Percentiles rank a stretch among this genome's conserved stretches.
Evolutionary conservation across 2,797 vertebrate genomes (phyloP).

Genomic region (Strix occidentalis): DNA sequence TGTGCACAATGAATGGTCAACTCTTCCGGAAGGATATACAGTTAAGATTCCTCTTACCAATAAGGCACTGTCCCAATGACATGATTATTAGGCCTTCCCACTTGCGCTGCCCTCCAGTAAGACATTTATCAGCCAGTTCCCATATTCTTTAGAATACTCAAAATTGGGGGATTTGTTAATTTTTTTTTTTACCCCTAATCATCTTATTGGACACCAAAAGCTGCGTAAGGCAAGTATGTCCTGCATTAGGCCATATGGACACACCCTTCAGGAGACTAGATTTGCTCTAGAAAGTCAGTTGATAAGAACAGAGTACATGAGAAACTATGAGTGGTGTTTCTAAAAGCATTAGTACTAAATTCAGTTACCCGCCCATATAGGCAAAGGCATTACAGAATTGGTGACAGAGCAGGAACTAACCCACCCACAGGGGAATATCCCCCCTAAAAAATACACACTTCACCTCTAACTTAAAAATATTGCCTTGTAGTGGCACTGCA

Average conservation of each 20-base stretch:
- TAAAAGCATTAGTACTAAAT: neutral
- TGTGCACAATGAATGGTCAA: fast-evolving
- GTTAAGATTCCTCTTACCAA: neutral
- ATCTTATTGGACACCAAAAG: neutral
- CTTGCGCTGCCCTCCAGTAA: neutral
- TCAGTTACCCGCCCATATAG: neutral
- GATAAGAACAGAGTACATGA: neutral
- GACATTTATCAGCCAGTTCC: neutral
- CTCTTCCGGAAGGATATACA: neutral
- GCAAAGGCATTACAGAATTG: neutral
- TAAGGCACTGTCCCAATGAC: neutral
- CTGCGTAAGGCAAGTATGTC: neutral
- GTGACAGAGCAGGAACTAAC: neutral
- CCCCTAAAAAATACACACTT: neutral
- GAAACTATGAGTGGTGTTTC: neutral
- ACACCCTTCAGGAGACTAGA: neutral
- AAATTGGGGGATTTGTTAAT: neutral
- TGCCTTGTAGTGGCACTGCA: neutral
- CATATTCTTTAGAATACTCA: neutral
- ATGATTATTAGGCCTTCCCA: neutral
- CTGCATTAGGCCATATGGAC: neutral
- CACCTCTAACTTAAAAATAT: neutral
- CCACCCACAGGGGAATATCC: neutral
- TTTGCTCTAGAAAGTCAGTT: neutral
- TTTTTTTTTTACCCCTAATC: neutral